Evolutionary conservation across 2,113 vertebrate species (phyloP), one percentile per base, ranked within the genome.

Genomic region (Eretmodus cyanostictus): DNA sequence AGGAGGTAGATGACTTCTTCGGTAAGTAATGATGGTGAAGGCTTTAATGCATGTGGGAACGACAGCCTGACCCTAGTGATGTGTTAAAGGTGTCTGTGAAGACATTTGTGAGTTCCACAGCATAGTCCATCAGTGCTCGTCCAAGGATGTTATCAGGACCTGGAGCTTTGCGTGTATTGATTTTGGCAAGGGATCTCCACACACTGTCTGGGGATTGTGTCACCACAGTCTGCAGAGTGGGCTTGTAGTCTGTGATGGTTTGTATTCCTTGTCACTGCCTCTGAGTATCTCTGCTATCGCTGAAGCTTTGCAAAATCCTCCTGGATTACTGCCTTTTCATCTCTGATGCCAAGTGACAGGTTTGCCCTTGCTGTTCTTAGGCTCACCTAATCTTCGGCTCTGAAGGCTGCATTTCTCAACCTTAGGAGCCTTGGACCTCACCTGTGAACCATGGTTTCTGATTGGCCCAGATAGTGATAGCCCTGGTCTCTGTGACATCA

Each of bases 281-380:
- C 55, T 0, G 1, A 16, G 27, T 59, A 17, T 59, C 27, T 59
- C 8, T 17, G 3, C 27, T 59, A 0, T 59, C 0, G 4, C 55
- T 29, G 13, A 59, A 59, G 24, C 55, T 59, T 59, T 59, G 55
- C 24, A 16, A 57, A 57, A 29, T 29, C 55, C 24, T 29, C 13
- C 55, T 59, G 55, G 55, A 59, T 1, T 59, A 59, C 13, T 59
- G 27, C 55, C 13, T 59, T 59, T 2, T 59, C 8, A 1, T 16
- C 55, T 59, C 55, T 59, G 1, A 59, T 29, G 13, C 55, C 27
- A 59, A 0, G 24, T 59, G 55, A 59, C 55, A 31, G 55, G 5
- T 59, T 59, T 29, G 13, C 13, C 27, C 55, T 59, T 31, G 55
- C 8, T 59, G 55, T 59, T 9, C 3, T 59, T 59, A 16, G 27